These are phyloP conservation scores for Gulo gulo DNA, from an alignment of 2,113 vertebrate genomes.

Conservation along the genomic window DNA sequence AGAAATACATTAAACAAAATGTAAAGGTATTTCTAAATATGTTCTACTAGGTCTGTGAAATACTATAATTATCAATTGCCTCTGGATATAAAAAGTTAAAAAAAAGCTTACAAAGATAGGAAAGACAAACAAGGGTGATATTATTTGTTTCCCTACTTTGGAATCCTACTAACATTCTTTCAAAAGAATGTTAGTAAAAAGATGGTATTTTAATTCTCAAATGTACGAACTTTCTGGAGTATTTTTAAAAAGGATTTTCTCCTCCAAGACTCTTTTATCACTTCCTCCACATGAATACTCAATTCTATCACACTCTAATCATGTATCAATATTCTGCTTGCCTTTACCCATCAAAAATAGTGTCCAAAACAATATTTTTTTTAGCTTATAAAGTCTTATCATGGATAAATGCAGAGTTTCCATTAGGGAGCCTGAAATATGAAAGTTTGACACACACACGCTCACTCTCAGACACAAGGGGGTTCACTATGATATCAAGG, in stretches of 20 bases:
- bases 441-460: not conserved
- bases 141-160: not conserved
- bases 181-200: not conserved
- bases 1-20: not conserved
- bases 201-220: not conserved
- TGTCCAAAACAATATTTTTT: not conserved
- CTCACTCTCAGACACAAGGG: not conserved
- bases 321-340: not conserved
- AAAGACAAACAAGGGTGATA: not conserved
- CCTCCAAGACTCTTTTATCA: not conserved
- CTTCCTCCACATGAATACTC: not conserved
- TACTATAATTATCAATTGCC: not conserved
- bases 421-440: not conserved
- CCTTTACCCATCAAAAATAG: not conserved
- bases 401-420: not conserved
- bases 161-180: not conserved
- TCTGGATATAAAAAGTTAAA: not conserved
- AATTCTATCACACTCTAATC: not conserved
- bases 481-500: not conserved
- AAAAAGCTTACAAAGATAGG: not conserved
- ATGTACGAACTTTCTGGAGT: not conserved
- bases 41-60: not conserved
- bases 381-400: not conserved
- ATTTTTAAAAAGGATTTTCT: not conserved
- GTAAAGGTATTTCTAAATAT: not conserved